A percentile compares a stretch with the other conserved stretches of the same genome.
Conservation (phyloP, 2,113 vertebrate species). For the Erythrolamprus reginae region DNA sequence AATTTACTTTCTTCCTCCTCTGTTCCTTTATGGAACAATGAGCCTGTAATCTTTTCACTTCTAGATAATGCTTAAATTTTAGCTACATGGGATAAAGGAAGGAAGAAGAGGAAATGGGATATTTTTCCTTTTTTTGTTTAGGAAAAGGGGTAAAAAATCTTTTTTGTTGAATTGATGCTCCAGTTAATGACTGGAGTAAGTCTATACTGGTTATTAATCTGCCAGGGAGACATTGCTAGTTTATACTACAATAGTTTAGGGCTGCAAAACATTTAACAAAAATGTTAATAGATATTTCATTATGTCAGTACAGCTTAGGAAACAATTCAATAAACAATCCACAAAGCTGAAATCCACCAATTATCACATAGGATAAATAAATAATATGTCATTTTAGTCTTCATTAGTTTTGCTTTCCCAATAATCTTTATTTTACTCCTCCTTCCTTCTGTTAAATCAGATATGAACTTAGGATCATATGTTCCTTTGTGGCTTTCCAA, state of each 20-base stretch:
- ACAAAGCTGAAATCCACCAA: neutral
- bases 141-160: neutral
- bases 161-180: neutral
- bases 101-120: neutral
- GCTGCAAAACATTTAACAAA: neutral
- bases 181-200: neutral
- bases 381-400: neutral
- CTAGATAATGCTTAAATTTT: neutral
- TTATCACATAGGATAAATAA: neutral
- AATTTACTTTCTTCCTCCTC: neutral
- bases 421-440: neutral
- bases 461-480: neutral
- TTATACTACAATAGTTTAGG: neutral
- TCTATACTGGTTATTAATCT: neutral
- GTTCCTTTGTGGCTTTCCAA: neutral
- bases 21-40: neutral
- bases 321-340: neutral
- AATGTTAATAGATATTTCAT: neutral
- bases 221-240: neutral
- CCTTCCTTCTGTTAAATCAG: neutral
- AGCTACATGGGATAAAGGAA: neutral
- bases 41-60: neutral
- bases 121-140: neutral
- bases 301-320: neutral
- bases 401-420: neutral